These are phyloP conservation scores for Aythya fuligula DNA, from an alignment of 2,797 vertebrate species.

Conservation along the genomic window DNA sequence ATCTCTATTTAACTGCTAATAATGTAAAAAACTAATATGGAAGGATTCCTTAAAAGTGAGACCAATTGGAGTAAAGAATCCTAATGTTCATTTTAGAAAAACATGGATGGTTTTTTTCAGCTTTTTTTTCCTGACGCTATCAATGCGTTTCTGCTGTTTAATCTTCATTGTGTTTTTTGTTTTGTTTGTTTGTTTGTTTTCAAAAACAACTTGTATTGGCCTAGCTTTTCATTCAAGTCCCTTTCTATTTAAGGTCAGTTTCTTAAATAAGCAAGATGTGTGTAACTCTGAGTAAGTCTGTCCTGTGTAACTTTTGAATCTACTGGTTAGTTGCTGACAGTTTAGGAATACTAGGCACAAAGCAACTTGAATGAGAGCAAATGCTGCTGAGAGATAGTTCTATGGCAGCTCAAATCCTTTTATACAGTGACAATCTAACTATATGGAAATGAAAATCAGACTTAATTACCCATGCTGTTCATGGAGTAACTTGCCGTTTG, in stretches of 20 bases:
- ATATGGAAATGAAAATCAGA: not conserved
- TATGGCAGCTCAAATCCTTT: not conserved
- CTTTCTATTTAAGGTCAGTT: not conserved
- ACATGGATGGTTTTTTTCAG: not conserved
- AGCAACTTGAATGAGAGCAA: not conserved
- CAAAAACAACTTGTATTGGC: not conserved
- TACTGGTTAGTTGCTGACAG: not conserved
- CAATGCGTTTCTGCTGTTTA: not conserved
- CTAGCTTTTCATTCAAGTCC: not conserved
- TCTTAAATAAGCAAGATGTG: not conserved
- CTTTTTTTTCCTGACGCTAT: accelerated
- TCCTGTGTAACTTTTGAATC: not conserved
- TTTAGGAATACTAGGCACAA: not conserved
- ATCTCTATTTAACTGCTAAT: too few species aligned
- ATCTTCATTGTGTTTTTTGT: not conserved
- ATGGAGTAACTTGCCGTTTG: not conserved
- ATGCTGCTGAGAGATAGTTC: not conserved
- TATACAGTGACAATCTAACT: not conserved
- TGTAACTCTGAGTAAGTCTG: not conserved
- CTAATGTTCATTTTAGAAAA: not conserved
- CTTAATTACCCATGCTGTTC: not conserved
- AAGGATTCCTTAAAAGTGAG: not conserved
- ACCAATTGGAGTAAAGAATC: not conserved
- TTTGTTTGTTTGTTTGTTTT: not conserved
- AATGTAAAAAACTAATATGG: not conserved